These are phyloP conservation scores for Xylophagus ater DNA, from an alignment of 2,888 invertebrate genomes.

Conservation along the genomic window DNA sequence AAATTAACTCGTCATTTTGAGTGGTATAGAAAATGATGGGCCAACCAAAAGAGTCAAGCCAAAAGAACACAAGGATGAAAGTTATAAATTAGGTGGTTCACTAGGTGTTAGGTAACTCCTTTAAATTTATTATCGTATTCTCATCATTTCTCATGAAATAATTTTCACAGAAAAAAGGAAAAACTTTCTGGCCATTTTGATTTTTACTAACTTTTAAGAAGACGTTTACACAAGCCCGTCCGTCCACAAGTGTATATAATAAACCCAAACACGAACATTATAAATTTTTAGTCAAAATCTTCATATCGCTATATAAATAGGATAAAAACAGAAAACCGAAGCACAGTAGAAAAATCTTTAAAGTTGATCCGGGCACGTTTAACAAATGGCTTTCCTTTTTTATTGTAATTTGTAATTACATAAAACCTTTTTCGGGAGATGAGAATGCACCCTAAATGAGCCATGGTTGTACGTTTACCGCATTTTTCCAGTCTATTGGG, in stretches of 20 bases:
- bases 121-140: conserved; percentile 1
- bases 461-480: conserved; percentile 12
- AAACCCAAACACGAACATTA: too few species aligned
- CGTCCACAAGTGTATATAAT: too few species aligned
- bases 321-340: too few species aligned
- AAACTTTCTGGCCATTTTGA: too few species aligned
- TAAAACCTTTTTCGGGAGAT: conserved; percentile 15
- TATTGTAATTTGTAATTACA: conserved; percentile 19
- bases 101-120: conserved; percentile 9
- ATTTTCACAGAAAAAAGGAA: too few species aligned
- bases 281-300: too few species aligned
- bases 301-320: too few species aligned
- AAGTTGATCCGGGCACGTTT: conserved; percentile 16
- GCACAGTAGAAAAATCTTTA: conserved; percentile 3
- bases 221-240: too few species aligned
- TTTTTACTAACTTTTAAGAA: too few species aligned
- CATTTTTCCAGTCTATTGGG: conserved; percentile 14
- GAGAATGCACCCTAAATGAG: conserved; percentile 17
- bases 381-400: conserved; percentile 18
- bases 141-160: not conserved
- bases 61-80: too few species aligned
- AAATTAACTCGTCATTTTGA: conserved; percentile 17
- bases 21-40: conserved; percentile 14
- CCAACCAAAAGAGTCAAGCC: too few species aligned
- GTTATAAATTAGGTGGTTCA: conserved; percentile 15